Conservation (phyloP, 2,113 vertebrate species). For the Notechis scutatus region DNA sequence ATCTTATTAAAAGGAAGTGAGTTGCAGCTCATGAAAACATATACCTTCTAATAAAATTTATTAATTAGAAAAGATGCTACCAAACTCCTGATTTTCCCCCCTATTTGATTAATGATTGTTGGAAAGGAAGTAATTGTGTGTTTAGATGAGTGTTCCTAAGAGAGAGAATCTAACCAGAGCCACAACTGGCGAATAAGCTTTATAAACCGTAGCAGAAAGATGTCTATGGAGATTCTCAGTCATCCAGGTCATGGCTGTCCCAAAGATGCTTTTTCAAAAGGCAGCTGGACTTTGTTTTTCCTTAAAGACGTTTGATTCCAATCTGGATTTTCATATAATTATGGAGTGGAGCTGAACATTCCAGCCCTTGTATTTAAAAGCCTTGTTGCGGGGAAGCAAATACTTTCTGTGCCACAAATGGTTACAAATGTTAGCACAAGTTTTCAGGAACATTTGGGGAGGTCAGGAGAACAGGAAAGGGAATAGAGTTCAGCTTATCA, state of each 20-base stretch:
- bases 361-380: slow-evolving; percentile 19
- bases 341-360: slow-evolving; percentile 2
- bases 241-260: neutral
- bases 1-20: neutral
- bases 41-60: neutral
- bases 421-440: neutral
- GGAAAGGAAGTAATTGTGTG: neutral
- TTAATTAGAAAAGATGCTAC: neutral
- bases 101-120: neutral
- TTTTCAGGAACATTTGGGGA: neutral
- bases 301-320: neutral
- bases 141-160: neutral
- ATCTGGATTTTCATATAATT: slow-evolving; percentile 15
- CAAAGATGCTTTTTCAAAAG: neutral
- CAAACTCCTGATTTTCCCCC: neutral
- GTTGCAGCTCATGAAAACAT: neutral
- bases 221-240: neutral
- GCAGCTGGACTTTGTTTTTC: neutral
- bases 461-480: neutral
- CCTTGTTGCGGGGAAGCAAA: slow-evolving; percentile 23
- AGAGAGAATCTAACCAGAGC: neutral
- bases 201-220: neutral
- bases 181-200: neutral
- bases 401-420: slow-evolving; percentile 13
- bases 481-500: slow-evolving; percentile 31